Percentiles rank a stretch among this genome's conserved stretches.
phyloP scores from a whole-genome alignment of 2,113 vertebrate genomes.

The Heptranchias perlo region DNA sequence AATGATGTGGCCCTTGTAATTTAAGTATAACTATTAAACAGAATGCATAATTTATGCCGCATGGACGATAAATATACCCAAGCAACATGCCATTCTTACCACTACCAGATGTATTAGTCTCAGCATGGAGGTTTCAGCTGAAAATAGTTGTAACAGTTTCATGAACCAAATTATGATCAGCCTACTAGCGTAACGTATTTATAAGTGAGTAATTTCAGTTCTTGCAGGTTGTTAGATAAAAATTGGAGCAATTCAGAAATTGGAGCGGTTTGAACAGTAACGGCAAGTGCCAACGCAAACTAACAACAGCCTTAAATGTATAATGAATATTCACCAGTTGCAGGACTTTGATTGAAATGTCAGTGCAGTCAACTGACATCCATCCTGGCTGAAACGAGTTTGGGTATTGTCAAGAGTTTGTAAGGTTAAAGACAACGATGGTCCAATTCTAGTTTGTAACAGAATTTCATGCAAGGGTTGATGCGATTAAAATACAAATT shows the following conservation, averaged over 20 bases:
- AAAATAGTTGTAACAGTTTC: no score
- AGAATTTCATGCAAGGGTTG: not conserved
- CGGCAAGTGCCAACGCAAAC: not conserved
- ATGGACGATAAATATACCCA: not conserved
- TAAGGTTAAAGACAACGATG: not conserved
- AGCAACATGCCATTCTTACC: not conserved
- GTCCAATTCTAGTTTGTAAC: not conserved
- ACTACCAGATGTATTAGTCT: not conserved
- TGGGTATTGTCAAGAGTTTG: not conserved
- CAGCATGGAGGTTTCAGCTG: not conserved
- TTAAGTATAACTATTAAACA: no score
- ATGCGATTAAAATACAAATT: not conserved
- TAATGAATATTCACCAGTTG: constrained; percentile 3
- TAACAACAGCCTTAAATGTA: not conserved
- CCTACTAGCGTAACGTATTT: not conserved
- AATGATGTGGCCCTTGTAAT: not conserved
- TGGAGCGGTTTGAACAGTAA: not conserved
- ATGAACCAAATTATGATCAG: not conserved
- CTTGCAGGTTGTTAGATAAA: not conserved
- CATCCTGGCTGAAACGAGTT: not conserved
- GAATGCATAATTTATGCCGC: not conserved
- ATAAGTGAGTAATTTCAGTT: not conserved
- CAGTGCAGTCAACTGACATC: not conserved
- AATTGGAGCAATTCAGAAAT: not conserved
- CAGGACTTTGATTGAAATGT: constrained; percentile 6